Evolutionary conservation across 2,797 vertebrate genomes (phyloP).

Genomic region (Halcyon badia): DNA sequence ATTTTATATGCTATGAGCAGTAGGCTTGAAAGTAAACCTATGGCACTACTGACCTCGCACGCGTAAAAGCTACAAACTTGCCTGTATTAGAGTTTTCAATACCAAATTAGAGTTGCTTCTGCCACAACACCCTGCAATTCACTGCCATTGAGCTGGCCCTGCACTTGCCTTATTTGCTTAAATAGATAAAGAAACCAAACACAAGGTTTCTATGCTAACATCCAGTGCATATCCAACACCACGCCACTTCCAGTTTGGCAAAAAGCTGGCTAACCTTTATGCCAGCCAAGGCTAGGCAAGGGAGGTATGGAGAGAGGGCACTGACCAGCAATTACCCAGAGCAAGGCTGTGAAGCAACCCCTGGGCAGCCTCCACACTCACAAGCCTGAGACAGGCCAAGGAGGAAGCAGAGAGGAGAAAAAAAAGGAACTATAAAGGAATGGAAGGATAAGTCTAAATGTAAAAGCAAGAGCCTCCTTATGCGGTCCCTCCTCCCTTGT

Average conservation of each 20-base stretch:
- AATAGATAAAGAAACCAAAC: not conserved
- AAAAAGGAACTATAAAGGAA: not conserved
- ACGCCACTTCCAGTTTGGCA: not conserved
- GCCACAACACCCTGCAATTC: not conserved
- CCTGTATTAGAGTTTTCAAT: not conserved
- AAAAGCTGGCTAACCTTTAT: not conserved
- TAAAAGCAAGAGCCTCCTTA: not conserved
- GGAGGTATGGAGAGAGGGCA: not conserved
- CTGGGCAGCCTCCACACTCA: not conserved
- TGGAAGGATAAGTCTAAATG: not conserved
- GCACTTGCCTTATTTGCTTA: not conserved
- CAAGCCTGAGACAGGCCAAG: not conserved
- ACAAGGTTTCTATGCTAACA: not conserved
- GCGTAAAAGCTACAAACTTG: not conserved
- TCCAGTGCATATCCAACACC: not conserved
- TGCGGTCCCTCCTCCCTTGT: not conserved
- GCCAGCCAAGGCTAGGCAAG: not conserved
- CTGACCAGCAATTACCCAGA: conserved; percentile 28
- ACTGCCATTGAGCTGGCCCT: not conserved
- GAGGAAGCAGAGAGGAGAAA: not conserved
- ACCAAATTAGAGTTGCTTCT: not conserved
- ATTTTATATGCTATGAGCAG: not conserved
- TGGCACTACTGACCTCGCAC: not conserved
- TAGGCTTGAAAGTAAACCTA: not conserved
- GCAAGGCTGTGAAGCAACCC: not conserved